Evolutionary conservation across 2,888 invertebrate genomes (phyloP), one percentile per base, ranked within the genome.

Genomic region (Hoplodrina ambigua): DNA sequence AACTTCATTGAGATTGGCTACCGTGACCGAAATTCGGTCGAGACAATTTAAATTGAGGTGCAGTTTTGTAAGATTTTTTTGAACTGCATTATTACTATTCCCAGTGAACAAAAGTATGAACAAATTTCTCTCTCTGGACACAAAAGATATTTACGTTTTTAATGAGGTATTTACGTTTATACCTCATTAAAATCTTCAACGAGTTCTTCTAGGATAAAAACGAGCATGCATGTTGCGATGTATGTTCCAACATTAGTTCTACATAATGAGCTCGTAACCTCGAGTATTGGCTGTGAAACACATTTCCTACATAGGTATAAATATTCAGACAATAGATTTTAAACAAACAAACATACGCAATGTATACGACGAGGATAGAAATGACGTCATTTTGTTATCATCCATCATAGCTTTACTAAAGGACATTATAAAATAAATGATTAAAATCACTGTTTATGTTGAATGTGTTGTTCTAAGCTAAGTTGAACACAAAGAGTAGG

Each of bases 381-480:
- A 66, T 84, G 68, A 67, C 80, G 72, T 72, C 64, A 83, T 69
- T 60, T 59, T 54, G 64, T 56, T 69, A 57, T 65, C 69, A 80
- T 70, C 50, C 64, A 62, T 75, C 71, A 66, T 59, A 49, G 50
- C 53, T 57, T 46, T 37, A 58, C 44, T 57, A 52, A 41, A 68
- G 49, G 7, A 50, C 55, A 19, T n/a, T 46, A 41, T 55, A n/a
- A 41, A 33, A 49, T 13, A 41, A 54, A 62, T 17, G 17, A 46
- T 46, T 46, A 46, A 1, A 17, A 46, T 46, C 49, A 33, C 50
- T 15, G 50, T 19, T 15, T 33, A 19, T 15, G 30, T 33, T 33
- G 33, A 49, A 49, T 33, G 1, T 50, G 30, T 41, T 41, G 10
- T 3, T 41, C 41, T 13, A 41, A 49, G 0, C 41, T 13, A 41